A percentile compares a stretch with the other conserved stretches of the same genome.
Evolutionary conservation across 2,797 vertebrate species (phyloP).

Genomic region (Schizopygopsis pylzovi): DNA sequence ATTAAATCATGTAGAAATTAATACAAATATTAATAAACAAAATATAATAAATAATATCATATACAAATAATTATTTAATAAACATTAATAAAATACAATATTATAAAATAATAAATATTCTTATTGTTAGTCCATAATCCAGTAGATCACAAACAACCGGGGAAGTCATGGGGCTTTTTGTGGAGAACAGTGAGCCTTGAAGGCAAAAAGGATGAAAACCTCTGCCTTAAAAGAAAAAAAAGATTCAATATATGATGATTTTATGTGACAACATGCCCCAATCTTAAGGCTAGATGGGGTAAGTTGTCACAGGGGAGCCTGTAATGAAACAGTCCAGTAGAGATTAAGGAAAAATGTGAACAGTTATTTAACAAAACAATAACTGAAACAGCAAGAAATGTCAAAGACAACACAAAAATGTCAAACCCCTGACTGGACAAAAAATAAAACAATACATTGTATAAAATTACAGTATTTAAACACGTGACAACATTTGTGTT

Average conservation of each 20-base stretch:
- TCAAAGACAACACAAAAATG: background rate
- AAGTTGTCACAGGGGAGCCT: background rate
- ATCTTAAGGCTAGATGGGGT: background rate
- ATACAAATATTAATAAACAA: background rate
- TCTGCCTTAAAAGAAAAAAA: background rate
- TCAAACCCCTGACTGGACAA: too few relatives aligned
- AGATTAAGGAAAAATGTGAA: background rate
- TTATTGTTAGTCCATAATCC: background rate
- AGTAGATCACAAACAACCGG: background rate
- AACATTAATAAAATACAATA: background rate
- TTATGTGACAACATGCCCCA: background rate
- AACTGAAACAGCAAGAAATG: background rate
- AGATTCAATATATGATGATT: background rate
- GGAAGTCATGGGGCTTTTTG: background rate
- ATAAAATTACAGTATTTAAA: background rate
- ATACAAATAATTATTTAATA: background rate
- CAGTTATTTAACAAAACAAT: background rate
- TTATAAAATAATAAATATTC: background rate
- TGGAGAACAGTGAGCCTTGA: background rate
- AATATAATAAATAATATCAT: background rate
- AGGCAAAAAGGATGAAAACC: background rate
- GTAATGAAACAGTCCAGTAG: background rate
- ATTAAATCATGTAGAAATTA: background rate
- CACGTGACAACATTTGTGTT: background rate
- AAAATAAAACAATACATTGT: background rate